Conservation (phyloP, 2,888 invertebrate genomes). For the Melikaiella ostensackeni region DNA sequence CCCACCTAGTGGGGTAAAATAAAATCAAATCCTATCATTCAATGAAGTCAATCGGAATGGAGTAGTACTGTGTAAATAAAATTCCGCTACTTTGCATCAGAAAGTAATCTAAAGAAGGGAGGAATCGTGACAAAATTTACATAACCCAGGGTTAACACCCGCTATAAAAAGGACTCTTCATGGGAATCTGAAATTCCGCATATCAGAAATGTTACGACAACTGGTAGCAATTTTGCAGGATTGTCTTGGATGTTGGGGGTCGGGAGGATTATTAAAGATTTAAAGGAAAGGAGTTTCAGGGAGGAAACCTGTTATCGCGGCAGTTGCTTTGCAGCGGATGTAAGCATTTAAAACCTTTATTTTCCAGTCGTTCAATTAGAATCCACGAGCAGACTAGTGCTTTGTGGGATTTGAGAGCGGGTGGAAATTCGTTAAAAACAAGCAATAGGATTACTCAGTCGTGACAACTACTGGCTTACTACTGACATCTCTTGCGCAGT, state of each 20-base stretch:
- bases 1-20: no score
- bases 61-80: constrained; percentile 14
- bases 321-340: constrained; percentile 2
- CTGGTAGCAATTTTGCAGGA: constrained; percentile 25
- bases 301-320: neutral
- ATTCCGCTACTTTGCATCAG: constrained; percentile 18
- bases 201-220: constrained; percentile 32
- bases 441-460: neutral
- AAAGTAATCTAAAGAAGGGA: constrained; percentile 25
- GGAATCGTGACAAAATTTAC: constrained; percentile 29
- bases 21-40: neutral
- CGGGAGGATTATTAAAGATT: constrained; percentile 20
- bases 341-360: constrained; percentile 47
- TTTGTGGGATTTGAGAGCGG: neutral
- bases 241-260: constrained; percentile 4
- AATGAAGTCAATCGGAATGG: neutral
- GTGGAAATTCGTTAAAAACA: neutral
- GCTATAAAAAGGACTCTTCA: constrained; percentile 16
- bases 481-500: neutral
- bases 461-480: neutral
- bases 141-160: constrained; percentile 11
- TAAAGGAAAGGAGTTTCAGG: neutral
- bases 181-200: constrained; percentile 22
- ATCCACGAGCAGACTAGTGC: neutral
- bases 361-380: constrained; percentile 45